Evolutionary conservation across 1,140 invertebrate genomes (phyloP).

Genomic region (Ceratina japonica): DNA sequence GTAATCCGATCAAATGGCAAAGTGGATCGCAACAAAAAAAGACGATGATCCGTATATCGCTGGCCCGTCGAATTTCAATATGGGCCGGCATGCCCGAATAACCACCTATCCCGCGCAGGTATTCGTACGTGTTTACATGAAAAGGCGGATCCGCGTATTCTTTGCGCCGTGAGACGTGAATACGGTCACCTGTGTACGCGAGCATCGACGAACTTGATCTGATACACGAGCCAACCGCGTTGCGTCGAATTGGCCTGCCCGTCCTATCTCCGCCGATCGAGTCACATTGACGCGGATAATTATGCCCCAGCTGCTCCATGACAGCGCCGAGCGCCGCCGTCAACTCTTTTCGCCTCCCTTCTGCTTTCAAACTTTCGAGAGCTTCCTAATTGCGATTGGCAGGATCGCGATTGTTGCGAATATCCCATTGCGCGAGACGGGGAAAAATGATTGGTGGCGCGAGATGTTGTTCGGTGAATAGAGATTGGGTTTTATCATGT

Average conservation of each 20-base stretch:
- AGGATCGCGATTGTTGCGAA: slow-evolving; percentile 22
- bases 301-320: not conserved
- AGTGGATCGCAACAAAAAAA: slow-evolving; percentile 72
- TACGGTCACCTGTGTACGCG: slow-evolving; percentile 11
- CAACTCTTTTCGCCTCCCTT: not conserved
- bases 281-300: slow-evolving; percentile 38
- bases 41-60: slow-evolving; percentile 66
- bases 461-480: not conserved
- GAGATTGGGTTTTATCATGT: not conserved
- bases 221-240: slow-evolving; percentile 33
- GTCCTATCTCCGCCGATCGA: slow-evolving; percentile 33
- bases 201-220: slow-evolving; percentile 23
- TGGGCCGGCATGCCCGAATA: slow-evolving; percentile 64
- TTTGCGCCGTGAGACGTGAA: slow-evolving; percentile 42
- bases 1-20: slow-evolving; percentile 75
- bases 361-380: not conserved
- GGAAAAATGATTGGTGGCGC: not conserved
- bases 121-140: slow-evolving; percentile 56
- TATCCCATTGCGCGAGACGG: not conserved
- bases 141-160: slow-evolving; percentile 48
- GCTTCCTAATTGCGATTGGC: slow-evolving; percentile 25
- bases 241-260: slow-evolving; percentile 42
- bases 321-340: not conserved
- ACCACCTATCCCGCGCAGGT: slow-evolving; percentile 59
- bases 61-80: slow-evolving; percentile 75